A percentile compares a stretch with the other conserved stretches of the same genome.
These are phyloP conservation scores for Strix aluco DNA, from an alignment of 2,113 vertebrate species.

Conservation along the genomic window DNA sequence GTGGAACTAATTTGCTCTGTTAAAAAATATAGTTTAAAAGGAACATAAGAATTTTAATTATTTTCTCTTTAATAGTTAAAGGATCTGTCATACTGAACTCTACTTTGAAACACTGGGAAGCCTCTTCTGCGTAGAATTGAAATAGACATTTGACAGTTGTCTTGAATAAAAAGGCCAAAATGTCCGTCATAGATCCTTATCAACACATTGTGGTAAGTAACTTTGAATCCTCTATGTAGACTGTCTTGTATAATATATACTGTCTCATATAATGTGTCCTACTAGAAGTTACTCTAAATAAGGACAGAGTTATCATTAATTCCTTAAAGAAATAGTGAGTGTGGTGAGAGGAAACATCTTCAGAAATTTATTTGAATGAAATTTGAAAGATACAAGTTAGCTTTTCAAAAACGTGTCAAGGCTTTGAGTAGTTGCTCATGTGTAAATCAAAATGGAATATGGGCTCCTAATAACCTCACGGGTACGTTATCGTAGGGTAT, in stretches of 20 bases:
- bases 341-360: background rate
- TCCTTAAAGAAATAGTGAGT: background rate
- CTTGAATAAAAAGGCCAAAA: constrained; percentile 52
- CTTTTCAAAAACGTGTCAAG: background rate
- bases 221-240: background rate
- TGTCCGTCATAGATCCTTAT: constrained; percentile 88
- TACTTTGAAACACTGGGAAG: background rate
- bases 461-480: background rate
- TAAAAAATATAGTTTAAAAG: background rate
- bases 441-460: background rate
- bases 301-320: background rate
- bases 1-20: background rate
- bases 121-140: background rate
- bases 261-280: background rate
- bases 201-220: constrained; percentile 92
- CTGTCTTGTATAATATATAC: background rate
- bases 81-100: background rate
- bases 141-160: background rate
- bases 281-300: background rate
- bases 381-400: background rate
- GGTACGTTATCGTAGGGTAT: fast-evolving
- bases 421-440: background rate
- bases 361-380: background rate
- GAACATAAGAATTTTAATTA: background rate
- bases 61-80: constrained; percentile 15